Percentiles rank a stretch among this genome's conserved stretches.
Evolutionary conservation across 1,140 invertebrate genomes (phyloP).

Genomic region (Pinna nobilis): DNA sequence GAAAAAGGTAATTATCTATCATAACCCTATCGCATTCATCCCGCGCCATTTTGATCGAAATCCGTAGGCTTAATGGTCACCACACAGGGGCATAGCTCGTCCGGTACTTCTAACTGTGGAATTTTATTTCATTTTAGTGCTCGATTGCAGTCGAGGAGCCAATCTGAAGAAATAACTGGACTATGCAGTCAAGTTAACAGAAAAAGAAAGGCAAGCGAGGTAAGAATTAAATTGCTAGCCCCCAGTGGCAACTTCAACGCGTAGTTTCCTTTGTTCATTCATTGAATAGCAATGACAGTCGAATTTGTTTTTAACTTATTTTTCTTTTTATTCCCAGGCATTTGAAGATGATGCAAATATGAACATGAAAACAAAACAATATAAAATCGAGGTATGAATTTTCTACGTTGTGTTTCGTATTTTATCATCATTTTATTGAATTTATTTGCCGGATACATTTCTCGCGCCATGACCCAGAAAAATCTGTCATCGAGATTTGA

Average conservation of each 20-base stretch:
- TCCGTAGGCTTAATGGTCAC: not conserved
- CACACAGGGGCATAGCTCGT: not conserved
- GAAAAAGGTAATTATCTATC: constrained; percentile 58
- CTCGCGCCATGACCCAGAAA: constrained; percentile 19
- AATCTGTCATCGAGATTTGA: too few relatives aligned
- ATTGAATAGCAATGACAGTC: constrained; percentile 26
- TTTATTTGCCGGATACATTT: not conserved
- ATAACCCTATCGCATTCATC: constrained; percentile 13
- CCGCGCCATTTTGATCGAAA: constrained; percentile 53
- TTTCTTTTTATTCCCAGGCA: constrained; percentile 47
- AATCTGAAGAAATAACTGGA: constrained; percentile 41
- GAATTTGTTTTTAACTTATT: constrained; percentile 24
- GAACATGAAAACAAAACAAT: constrained; percentile 54
- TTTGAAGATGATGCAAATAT: constrained; percentile 51
- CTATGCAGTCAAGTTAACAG: constrained; percentile 41
- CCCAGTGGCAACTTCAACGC: constrained; percentile 26
- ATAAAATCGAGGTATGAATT: constrained; percentile 60
- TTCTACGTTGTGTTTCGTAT: not conserved
- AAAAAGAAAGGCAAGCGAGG: constrained; percentile 63
- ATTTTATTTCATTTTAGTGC: constrained; percentile 51
- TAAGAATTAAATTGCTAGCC: constrained; percentile 27
- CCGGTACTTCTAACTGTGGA: not conserved
- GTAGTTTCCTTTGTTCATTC: constrained; percentile 44
- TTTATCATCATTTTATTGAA: not conserved
- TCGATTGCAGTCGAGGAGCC: constrained; percentile 49